Evolutionary conservation across 2,113 vertebrate genomes (phyloP), one percentile per base, ranked within the genome.

Genomic region (Pelobates fuscus): DNA sequence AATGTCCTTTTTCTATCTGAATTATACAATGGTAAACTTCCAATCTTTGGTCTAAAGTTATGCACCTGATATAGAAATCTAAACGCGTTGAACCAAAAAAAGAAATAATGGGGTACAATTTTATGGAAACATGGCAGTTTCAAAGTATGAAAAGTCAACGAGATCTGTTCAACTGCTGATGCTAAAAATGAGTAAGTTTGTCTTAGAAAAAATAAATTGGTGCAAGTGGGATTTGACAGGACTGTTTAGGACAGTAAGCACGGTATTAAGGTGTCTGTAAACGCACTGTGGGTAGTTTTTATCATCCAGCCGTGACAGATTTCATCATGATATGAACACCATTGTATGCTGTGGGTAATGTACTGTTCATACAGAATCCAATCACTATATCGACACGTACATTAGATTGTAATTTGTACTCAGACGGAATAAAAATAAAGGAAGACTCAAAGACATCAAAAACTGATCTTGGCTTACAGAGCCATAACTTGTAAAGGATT

Each of bases 371-470:
- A 27, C 12, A 1, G 52, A 63, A 63, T 37, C 60, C 29, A 63
- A 63, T 63, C 60, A 37, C 30, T 63, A n/a, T 63, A 63, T 63
- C 29, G 60, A 63, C 60, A 37, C 29, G 17, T 37, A 37, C 60
- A 63, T 63, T 63, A 37, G 4, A 37, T 63, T 63, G 29, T 26
- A 63, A 63, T 37, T 37, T 63, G 60, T 26, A 37, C 27, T 21
- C 18, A 37, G 58, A 5, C 3, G n/a, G 15, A 27, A 59, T 23
- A 59, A 27, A 63, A 63, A 63, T 6, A 63, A 32, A 61, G 58
- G 12, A 30, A 29, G 24, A 29, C 26, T 20, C 12, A 3, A 5
- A 21, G 4, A 55, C 52, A 11, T n/a, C n/a, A 23, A 63, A 37
- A 32, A 18, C 15, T 60, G 15, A 60, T 5, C 26, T 25, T 26